These are phyloP conservation scores for Phataginus tetradactyla DNA, from an alignment of 2,797 vertebrate species.

Conservation along the genomic window DNA sequence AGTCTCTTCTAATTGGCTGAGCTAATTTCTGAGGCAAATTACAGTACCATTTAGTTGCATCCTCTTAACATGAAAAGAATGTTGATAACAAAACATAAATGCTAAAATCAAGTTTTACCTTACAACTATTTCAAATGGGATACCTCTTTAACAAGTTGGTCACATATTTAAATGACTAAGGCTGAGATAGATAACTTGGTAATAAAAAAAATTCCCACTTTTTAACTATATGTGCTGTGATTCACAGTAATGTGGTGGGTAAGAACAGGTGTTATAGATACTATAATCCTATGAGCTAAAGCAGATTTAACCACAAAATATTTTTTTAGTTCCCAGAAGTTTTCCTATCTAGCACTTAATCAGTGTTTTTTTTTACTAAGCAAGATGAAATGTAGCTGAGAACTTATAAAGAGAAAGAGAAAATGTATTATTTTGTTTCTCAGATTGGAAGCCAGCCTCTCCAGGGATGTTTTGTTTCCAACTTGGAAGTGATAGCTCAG, in stretches of 20 bases:
- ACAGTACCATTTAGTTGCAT: neutral
- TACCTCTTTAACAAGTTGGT: neutral
- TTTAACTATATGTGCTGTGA: neutral
- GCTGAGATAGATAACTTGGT: neutral
- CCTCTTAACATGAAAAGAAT: neutral
- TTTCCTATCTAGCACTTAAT: neutral
- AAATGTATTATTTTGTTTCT: neutral
- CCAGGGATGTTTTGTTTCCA: neutral
- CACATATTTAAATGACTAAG: neutral
- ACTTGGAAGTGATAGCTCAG: neutral
- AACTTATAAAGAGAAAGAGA: neutral
- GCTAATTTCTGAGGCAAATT: slow-evolving; percentile 44
- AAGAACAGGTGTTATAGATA: neutral
- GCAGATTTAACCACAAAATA: neutral
- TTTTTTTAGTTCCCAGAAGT: neutral
- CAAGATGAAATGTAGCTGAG: neutral
- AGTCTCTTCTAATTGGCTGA: slow-evolving; percentile 36
- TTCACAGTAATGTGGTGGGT: neutral
- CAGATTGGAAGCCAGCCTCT: neutral
- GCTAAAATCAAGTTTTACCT: slow-evolving; percentile 30
- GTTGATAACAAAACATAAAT: neutral
- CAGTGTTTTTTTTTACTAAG: neutral
- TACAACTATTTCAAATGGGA: neutral
- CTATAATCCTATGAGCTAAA: slow-evolving; percentile 16
- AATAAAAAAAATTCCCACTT: neutral